phyloP scores from a whole-genome alignment of 2,888 invertebrate genomes.

The Erebia aethiops region DNA sequence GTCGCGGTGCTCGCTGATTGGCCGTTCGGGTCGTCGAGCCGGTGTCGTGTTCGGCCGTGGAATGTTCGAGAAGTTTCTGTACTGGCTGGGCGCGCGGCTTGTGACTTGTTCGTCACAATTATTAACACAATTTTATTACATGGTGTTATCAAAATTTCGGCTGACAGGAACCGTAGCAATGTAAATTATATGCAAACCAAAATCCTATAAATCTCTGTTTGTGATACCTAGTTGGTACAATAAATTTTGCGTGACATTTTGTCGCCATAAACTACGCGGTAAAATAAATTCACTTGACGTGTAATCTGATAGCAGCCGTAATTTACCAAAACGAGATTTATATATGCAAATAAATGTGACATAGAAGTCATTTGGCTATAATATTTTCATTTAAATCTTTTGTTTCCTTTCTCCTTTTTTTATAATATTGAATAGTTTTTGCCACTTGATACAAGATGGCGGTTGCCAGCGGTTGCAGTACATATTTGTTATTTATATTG shows the following conservation, averaged over 20 bases:
- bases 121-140: constrained; percentile 10
- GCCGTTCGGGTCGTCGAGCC: too few relatives aligned
- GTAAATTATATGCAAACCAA: constrained; percentile 36
- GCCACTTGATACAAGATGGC: constrained; percentile 29
- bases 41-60: too few relatives aligned
- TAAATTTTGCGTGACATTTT: constrained; percentile 46
- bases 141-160: constrained; percentile 27
- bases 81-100: too few relatives aligned
- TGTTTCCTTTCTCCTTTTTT: background rate
- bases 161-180: constrained; percentile 29
- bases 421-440: background rate
- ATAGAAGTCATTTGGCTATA: constrained; percentile 41
- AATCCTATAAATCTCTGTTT: constrained; percentile 36
- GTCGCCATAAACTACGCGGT: constrained; percentile 46
- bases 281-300: constrained; percentile 49
- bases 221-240: constrained; percentile 37
- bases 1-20: too few relatives aligned
- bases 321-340: constrained; percentile 53
- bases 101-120: too few relatives aligned
- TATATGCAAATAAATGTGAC: constrained; percentile 52
- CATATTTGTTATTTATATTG: too few relatives aligned
- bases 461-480: too few relatives aligned
- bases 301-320: constrained; percentile 50
- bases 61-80: too few relatives aligned
- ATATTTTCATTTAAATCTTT: constrained; percentile 30